Evolutionary conservation across 1,140 invertebrate species (phyloP).

Genomic region (Drosophila athabasca): DNA sequence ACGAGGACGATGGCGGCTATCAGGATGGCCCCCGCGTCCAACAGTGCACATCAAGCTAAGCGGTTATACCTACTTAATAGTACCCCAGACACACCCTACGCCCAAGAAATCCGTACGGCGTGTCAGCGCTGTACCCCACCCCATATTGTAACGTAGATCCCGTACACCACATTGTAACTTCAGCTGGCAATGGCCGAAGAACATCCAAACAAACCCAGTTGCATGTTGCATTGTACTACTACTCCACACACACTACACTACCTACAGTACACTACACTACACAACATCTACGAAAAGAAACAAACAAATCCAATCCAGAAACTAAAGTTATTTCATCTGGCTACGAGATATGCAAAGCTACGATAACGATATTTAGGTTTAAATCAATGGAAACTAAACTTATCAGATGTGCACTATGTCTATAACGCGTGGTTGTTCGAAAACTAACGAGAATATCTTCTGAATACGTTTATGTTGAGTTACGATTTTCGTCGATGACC

Average conservation of each 20-base stretch:
- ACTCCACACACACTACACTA: slow-evolving; percentile 1
- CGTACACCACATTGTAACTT: slow-evolving; percentile 37
- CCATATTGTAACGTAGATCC: slow-evolving; percentile 48
- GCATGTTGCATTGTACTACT: slow-evolving; percentile 24
- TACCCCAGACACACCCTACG: slow-evolving; percentile 17
- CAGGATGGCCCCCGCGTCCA: slow-evolving; percentile 86
- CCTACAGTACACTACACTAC: slow-evolving; percentile 15
- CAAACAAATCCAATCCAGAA: slow-evolving; percentile 39
- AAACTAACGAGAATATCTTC: slow-evolving; percentile 46
- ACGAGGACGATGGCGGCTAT: slow-evolving; percentile 86
- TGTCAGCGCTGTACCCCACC: slow-evolving; percentile 19
- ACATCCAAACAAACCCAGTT: slow-evolving; percentile 15
- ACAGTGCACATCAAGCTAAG: slow-evolving; percentile 92
- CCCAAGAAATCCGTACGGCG: slow-evolving; percentile 13
- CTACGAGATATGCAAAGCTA: slow-evolving; percentile 60
- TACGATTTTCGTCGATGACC: slow-evolving; percentile 38
- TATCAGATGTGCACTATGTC: slow-evolving; percentile 73
- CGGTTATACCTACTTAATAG: slow-evolving; percentile 47
- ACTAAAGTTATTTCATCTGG: slow-evolving; percentile 63
- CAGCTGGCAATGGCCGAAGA: slow-evolving; percentile 44
- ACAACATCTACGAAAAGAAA: slow-evolving; percentile 23
- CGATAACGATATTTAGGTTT: slow-evolving; percentile 57
- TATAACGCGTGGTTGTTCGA: slow-evolving; percentile 69
- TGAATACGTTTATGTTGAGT: slow-evolving; percentile 67
- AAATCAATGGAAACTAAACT: slow-evolving; percentile 68